phyloP scores from a whole-genome alignment of 2,113 vertebrate genomes.

The Elanus axillaris region DNA sequence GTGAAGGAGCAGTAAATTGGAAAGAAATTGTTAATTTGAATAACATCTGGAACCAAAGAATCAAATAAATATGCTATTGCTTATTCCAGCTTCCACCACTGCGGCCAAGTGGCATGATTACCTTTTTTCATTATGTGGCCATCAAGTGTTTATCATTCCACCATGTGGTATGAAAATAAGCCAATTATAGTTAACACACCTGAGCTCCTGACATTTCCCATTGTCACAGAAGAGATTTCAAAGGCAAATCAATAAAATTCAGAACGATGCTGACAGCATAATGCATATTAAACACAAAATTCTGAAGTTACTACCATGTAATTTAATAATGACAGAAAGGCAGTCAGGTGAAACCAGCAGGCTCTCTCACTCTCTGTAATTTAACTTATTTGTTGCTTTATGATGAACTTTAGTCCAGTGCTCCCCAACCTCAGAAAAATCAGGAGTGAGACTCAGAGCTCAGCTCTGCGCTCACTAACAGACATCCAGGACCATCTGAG shows the following conservation, averaged over 20 bases:
- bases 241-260: constrained; percentile 17
- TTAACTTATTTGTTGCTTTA: not conserved
- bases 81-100: not conserved
- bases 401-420: not conserved
- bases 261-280: not conserved
- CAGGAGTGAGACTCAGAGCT: not conserved
- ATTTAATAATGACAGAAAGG: not conserved
- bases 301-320: not conserved
- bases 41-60: not conserved
- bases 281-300: not conserved
- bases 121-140: not conserved
- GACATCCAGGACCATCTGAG: not conserved
- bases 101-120: not conserved
- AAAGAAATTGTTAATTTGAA: not conserved
- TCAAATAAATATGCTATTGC: not conserved
- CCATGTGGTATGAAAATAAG: not conserved
- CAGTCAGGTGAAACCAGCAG: not conserved
- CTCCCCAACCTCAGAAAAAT: not conserved
- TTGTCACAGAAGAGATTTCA: constrained; percentile 22
- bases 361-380: not conserved
- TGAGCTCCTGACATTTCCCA: not conserved
- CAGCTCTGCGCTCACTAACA: not conserved
- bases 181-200: not conserved
- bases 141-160: not conserved
- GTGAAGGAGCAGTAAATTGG: not conserved